Base-by-base conservation (phyloP, 2,888 invertebrate genomes). In the Drosophila mayaguana region DNA sequence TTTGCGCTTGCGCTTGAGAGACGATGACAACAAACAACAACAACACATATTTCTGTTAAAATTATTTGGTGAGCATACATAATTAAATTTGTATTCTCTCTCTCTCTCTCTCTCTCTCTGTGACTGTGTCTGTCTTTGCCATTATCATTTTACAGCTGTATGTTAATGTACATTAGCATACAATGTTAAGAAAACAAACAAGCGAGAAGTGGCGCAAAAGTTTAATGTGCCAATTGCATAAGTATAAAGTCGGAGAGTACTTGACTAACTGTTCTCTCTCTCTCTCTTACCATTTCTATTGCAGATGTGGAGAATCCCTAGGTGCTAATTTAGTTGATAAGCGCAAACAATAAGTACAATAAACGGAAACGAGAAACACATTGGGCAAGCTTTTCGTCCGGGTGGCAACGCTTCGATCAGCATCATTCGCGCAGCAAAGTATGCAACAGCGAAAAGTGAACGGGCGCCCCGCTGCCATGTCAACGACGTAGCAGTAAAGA, bases 311-410 rank as follows among this genome's bases (percentile, higher is more conserved):
- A 91, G 85, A 92, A 92, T 92, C 92, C 91, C 83, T 92, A 92
- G 92, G 92, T 92, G 92, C 92, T 92, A 92, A 92, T 91, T 92
- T 92, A 92, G 92, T 90, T 85, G 84, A 91, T 92, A 92, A 91
- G 92, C 75, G 72, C 72, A 86, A 91, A 89, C 74, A 76, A 61
- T 77, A 51, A 86, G 78, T 77, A 79, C 79, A 89, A 89, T 87
- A 88, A 72, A 60, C 14, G 45, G 53, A 55, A 45, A 28, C 53
- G 22, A 63, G n/a, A 12, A 14, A 43, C 20, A 45, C 20, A 60
- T 16, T 43, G 34, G 34, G 51, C 43, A 59, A 48, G 45, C 25
- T 63, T 63, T 80, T 34, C 63, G 70, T 83, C 74, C 40, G 63
- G 54, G 84, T 83, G 84, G 83, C 87, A 88, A 80, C 74, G 18